A percentile compares a stretch with the other conserved stretches of the same genome.
phyloP scores from a whole-genome alignment of 53 echinoderm and acorn worm genomes.

The Zoroaster sp. region DNA sequence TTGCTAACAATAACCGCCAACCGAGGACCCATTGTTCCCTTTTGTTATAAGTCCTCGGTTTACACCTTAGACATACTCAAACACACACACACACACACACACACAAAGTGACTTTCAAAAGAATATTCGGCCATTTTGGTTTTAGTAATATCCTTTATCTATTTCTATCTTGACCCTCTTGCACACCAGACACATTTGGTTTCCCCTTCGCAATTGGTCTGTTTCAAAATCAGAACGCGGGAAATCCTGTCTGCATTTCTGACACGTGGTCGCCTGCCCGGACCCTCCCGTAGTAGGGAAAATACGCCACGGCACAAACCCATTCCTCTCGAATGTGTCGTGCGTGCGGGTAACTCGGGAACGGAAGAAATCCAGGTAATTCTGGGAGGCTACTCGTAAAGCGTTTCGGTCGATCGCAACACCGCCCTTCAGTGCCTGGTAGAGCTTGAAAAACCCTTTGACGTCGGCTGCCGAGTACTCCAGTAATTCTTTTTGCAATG shows the following conservation, averaged over 20 bases:
- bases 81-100: too few species aligned
- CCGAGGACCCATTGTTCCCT: too few species aligned
- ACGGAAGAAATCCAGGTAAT: not conserved
- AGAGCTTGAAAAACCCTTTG: not conserved
- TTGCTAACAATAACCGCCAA: too few species aligned
- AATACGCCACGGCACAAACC: conserved; percentile 16
- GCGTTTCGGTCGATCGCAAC: not conserved
- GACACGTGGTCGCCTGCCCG: not conserved
- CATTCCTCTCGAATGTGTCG: not conserved
- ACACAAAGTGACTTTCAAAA: too few species aligned
- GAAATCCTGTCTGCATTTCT: not conserved
- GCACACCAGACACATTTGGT: not conserved
- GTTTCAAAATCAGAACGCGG: not conserved
- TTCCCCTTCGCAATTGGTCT: not conserved
- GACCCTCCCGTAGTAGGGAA: not conserved
- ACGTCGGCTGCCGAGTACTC: conserved; percentile 24
- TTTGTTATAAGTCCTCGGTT: too few species aligned
- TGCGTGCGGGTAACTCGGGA: not conserved
- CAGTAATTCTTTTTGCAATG: not conserved
- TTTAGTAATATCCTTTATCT: not conserved
- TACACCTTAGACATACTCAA: too few species aligned
- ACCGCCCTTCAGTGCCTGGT: not conserved
- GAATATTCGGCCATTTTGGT: not conserved
- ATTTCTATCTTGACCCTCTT: not conserved
- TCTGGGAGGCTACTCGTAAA: not conserved